Evolutionary conservation across 2,113 vertebrate genomes (phyloP), one percentile per base, ranked within the genome.

Genomic region (Lepidothrix coronata): DNA sequence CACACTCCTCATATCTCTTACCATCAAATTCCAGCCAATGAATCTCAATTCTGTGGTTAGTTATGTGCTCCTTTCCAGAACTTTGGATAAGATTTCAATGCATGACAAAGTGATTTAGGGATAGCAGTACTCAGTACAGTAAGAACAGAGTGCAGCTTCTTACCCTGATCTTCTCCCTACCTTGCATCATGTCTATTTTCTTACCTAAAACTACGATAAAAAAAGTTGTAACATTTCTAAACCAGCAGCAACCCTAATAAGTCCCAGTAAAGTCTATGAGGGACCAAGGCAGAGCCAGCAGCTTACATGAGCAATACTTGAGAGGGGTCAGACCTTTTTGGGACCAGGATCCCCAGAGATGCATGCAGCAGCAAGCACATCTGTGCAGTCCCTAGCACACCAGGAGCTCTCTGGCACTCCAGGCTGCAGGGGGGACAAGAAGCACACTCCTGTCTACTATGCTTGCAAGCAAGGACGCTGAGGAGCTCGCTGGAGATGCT

Each of bases 401-500:
- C 7, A 5, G 55, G 28, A n/a, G 35, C 55, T 46, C 11, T 4
- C 48, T 58, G 48, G 28, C 5, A 4, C 33, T 78, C 15, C 41
- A 73, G 31, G 11, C 30, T 41, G 11, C 41, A 24, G 15, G 3
- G 1, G 2, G 21, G 18, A 65, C 35, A 71, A 79, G 67, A 62
- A 88, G 48, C 4, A 12, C 15, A 3, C 7, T 35, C 22, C 14
- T 10, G 12, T 30, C 57, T 58, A 8, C 58, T 33, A 2, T 0
- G 0, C 9, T 27, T 37, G 30, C 11, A 24, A 37, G 70, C 44
- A 70, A 54, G 16, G 35, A 8, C 1, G 1, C 30, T 28, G 41
- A 71, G 65, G 22, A 66, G 5, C 28, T 86, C 3, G 1, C 22
- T 2, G 2, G 25, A 9, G 0, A 14, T 39, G 46, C 33, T 8